Base-by-base conservation (phyloP, 2,888 invertebrate genomes). In the Campoplex capitator region DNA sequence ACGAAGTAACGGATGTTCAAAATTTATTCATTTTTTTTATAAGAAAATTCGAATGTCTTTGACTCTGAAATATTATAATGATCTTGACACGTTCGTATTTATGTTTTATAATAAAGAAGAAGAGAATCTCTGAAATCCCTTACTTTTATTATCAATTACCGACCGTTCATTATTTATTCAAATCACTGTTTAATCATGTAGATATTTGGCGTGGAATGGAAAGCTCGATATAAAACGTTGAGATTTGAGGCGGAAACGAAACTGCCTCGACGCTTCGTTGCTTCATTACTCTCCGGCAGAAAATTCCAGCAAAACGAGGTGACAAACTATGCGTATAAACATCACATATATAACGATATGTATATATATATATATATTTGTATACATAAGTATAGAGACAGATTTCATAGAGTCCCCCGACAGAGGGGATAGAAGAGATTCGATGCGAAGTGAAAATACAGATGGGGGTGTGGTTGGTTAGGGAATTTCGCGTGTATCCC, bases 231-330 rank as follows among this genome's bases (percentile, higher is more conserved):
- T 62, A 75, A 75, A 75, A 75, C n/a, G 42, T 71, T 67, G 71
- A 73, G 71, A n/a, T 73, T 77, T 74, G 76, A 67, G 71, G 80
- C 51, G 71, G 73, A 80, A 79, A 68, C 28, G 70, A 75, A 80
- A 32, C 45, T n/a, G 54, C 68, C 76, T 54, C 83, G 71, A 76
- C 76, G 83, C 54, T 67, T 45, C 48, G 65, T 73, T 42, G 78
- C 79, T 83, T 86, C 79, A 83, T 86, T 86, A 83, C 83, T 83
- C 80, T 54, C 80, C 71, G 73, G 65, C 48, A 75, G 83, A 83
- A 73, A 67, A 78, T 83, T 35, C 75, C 76, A 77, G 28, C 35
- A 18, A 77, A 77, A 56, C 51, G 70, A 13, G 54, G 42, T 71
- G 75, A 54, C 56, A 70, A 65, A 71, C 48, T 28, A 23, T 71